These are phyloP conservation scores for Brachyrhaphis roseni DNA, from an alignment of 2,797 vertebrate species.

Conservation along the genomic window DNA sequence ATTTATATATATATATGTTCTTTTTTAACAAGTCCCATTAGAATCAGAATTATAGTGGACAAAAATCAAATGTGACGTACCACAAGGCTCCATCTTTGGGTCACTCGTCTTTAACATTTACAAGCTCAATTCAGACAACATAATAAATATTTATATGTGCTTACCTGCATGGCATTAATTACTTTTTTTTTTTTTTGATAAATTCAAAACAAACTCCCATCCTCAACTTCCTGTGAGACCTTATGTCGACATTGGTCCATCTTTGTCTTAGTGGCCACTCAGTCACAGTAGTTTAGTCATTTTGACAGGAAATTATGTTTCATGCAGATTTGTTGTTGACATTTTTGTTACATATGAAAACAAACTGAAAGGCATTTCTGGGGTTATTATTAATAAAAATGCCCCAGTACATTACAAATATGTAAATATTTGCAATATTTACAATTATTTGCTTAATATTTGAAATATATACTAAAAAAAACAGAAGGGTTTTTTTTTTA, in stretches of 20 bases:
- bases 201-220: neutral
- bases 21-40: no score
- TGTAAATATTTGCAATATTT: neutral
- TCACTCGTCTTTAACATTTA: no score
- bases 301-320: neutral
- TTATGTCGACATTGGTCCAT: neutral
- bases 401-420: neutral
- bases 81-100: no score
- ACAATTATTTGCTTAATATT: neutral
- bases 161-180: neutral
- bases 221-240: neutral
- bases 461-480: neutral
- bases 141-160: neutral
- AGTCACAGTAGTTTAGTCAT: neutral
- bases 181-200: neutral
- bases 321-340: neutral
- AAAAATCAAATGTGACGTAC: no score
- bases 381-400: neutral
- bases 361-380: neutral
- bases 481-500: accelerated
- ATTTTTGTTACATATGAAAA: neutral
- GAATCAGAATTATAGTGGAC: no score
- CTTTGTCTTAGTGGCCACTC: neutral
- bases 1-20: no score
- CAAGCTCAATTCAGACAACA: no score